Evolutionary conservation across 1,140 invertebrate genomes (phyloP).

Genomic region (Euwallacea fornicatus): DNA sequence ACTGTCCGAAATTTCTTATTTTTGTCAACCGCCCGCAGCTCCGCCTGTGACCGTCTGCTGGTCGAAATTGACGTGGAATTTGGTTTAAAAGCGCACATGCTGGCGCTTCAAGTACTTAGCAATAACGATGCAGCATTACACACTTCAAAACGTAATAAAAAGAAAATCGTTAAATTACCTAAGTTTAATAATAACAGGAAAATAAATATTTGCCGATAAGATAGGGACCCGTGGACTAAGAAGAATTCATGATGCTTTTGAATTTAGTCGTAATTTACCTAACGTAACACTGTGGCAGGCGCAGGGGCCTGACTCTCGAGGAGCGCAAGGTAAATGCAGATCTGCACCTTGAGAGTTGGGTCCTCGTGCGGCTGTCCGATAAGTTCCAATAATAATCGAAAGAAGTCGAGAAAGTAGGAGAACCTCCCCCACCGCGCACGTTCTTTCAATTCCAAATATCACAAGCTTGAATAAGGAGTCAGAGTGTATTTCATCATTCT

Average conservation of each 20-base stretch:
- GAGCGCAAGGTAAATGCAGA: no score
- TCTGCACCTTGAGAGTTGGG: no score
- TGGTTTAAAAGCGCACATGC: conserved; percentile 8
- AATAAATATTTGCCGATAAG: no score
- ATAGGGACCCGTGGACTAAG: no score
- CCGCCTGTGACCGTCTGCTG: not conserved
- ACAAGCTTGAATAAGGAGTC: conserved; percentile 44
- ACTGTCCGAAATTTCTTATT: no score
- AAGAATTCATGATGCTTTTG: no score
- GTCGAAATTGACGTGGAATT: conserved; percentile 24
- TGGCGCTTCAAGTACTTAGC: no score
- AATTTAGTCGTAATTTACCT: no score
- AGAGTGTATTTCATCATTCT: conserved; percentile 21
- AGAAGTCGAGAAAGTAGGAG: conserved; percentile 14
- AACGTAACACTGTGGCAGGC: no score
- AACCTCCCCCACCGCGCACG: conserved; percentile 20
- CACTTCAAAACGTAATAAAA: conserved; percentile 16
- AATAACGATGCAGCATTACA: conserved; percentile 14
- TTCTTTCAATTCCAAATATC: conserved; percentile 48
- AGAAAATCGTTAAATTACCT: no score
- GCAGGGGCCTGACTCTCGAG: no score
- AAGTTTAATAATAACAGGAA: no score
- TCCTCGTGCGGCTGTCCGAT: not conserved
- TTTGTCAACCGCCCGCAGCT: not conserved
- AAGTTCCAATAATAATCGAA: conserved; percentile 23